Conservation (phyloP, 1,140 invertebrate genomes). For the Linepithema humile region DNA sequence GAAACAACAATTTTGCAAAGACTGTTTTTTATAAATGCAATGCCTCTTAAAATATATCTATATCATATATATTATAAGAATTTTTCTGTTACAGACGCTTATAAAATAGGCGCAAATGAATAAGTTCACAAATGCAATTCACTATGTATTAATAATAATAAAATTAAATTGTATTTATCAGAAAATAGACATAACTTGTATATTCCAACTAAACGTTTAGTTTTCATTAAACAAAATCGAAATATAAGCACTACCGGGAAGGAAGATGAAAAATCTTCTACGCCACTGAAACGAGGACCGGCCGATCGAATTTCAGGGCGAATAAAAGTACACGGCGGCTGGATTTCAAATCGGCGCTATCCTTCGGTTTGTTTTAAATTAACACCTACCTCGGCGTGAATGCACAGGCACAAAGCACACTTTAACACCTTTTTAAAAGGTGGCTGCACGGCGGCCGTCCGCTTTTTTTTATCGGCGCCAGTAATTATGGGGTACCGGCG, state of each 20-base stretch:
- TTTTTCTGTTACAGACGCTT: background rate
- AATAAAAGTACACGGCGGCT: conserved; percentile 21
- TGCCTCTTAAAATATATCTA: background rate
- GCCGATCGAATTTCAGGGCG: conserved; percentile 3
- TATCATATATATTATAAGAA: background rate
- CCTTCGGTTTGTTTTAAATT: conserved; percentile 80
- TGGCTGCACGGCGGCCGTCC: conserved; percentile 50
- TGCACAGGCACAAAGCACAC: conserved; percentile 70
- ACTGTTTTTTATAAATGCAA: background rate
- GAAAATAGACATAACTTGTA: background rate
- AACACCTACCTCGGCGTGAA: conserved; percentile 73
- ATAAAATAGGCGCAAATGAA: background rate
- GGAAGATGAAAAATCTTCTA: conserved; percentile 20
- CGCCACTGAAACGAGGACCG: conserved; percentile 29
- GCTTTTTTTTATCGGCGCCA: conserved; percentile 58
- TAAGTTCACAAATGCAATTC: background rate
- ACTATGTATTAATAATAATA: background rate
- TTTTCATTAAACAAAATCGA: background rate
- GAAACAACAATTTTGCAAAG: background rate
- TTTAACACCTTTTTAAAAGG: conserved; percentile 80
- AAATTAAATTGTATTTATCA: background rate
- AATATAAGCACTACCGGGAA: background rate
- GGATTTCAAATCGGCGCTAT: conserved; percentile 64
- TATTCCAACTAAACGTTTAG: background rate
- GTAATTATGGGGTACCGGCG: conserved; percentile 71